Evolutionary conservation across 2,888 invertebrate species (phyloP).

Genomic region (Neoascia interrupta): DNA sequence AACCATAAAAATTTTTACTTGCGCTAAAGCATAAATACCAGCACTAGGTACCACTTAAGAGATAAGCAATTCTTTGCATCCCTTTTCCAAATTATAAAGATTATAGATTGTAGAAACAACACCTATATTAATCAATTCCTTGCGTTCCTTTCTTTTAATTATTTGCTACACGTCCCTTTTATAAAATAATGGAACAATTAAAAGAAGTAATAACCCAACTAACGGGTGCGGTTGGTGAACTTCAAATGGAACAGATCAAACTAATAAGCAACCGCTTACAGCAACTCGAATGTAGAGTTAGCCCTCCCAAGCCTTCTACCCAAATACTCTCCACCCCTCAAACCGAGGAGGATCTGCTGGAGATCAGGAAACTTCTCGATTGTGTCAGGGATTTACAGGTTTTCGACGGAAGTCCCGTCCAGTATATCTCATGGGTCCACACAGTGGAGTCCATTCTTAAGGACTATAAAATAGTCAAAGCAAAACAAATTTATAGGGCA

Average conservation of each 20-base stretch:
- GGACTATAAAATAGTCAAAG: constrained; percentile 16
- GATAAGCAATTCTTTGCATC: too few species aligned
- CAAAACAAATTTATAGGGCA: constrained; percentile 7
- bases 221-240: not conserved
- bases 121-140: too few species aligned
- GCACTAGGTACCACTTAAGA: too few species aligned
- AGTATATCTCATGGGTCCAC: constrained; percentile 6
- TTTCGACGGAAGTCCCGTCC: not conserved
- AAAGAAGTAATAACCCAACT: not conserved
- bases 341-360: not conserved
- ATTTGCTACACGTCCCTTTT: too few species aligned
- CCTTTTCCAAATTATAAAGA: too few species aligned
- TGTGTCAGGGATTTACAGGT: not conserved
- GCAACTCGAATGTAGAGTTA: not conserved
- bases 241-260: not conserved
- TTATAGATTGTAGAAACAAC: too few species aligned
- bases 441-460: not conserved
- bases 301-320: not conserved
- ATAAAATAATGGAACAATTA: not conserved
- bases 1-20: too few species aligned
- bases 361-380: not conserved
- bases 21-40: too few species aligned
- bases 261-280: not conserved
- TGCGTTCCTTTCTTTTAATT: too few species aligned
- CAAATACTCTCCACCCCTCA: not conserved